Base-by-base conservation (phyloP, 2,797 vertebrate genomes). In the Picus viridis region DNA sequence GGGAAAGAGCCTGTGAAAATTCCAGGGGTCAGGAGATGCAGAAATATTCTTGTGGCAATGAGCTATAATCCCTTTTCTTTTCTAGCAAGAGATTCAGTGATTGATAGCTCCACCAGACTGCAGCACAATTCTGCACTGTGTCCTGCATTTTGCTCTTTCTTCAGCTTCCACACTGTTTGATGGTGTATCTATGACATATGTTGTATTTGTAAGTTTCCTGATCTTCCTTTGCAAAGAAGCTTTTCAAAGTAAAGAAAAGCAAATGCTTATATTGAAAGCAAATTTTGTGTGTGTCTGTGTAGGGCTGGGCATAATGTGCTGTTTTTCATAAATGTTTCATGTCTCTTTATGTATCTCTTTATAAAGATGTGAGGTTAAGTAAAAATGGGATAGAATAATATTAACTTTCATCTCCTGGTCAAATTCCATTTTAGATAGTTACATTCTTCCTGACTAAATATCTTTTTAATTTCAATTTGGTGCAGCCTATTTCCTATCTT, bases 401-500 rank as follows among this genome's bases (percentile, higher is more conserved):
- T 94, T 90, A 95, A 75, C 62, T 94, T 92, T 90, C 75, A 36
- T 92, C 70, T 94, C 53, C 63, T 75, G 63, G 79, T 43, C 63
- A 90, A 90, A 93, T 78, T 92, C 75, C 63, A 58, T 94, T 41
- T 75, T 64, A 70, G 49, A 32, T 89, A 87, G 94, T 94, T 94
- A 68, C 24, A 61, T 91, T 96, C 57, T 93, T 96, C 81, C 92
- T 88, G 84, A 87, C 19, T 94, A 81, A 80, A 78, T 92, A 89
- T 64, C 61, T 82, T 90, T 63, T 19, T 92, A 70, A 83, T 94
- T 94, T 90, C 90, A 89, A 9, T 70, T 81, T 4, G 30, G 17
- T 73, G 81, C 49, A 67, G 59, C 76, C 70, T 89, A 93, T 87
- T 94, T 94, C 87, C 90, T 92, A 68, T 73, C 82, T 94, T 71